Conservation (phyloP, 2,797 vertebrate species). For the Argentina silus region DNA sequence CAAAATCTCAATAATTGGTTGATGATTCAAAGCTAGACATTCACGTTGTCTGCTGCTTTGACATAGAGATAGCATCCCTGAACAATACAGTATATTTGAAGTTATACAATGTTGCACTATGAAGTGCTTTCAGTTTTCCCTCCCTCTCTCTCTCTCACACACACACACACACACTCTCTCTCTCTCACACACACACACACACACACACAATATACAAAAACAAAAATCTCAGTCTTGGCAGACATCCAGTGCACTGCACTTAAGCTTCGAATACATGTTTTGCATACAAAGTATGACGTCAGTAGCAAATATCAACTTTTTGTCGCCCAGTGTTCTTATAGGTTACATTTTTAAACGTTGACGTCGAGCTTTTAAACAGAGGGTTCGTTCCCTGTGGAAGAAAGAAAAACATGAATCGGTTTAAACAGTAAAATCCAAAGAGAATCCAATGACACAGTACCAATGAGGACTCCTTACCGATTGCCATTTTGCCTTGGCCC, state of each 20-base stretch:
- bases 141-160: background rate
- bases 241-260: slow-evolving; percentile 51
- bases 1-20: slow-evolving; percentile 23
- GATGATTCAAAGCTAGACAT: slow-evolving; percentile 36
- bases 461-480: slow-evolving; percentile 75
- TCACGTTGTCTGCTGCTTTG: slow-evolving; percentile 51
- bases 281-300: slow-evolving; percentile 10
- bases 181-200: slow-evolving; percentile 36
- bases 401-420: slow-evolving; percentile 4
- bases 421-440: background rate
- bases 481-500: slow-evolving; percentile 94
- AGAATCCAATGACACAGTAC: background rate
- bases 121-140: slow-evolving; percentile 2
- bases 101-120: slow-evolving; percentile 29
- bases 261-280: slow-evolving; percentile 28
- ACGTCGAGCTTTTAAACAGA: slow-evolving; percentile 93
- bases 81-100: slow-evolving; percentile 28
- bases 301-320: slow-evolving; percentile 63
- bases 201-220: slow-evolving; percentile 20
- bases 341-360: slow-evolving; percentile 96
- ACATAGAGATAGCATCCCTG: slow-evolving; percentile 33
- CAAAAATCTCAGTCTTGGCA: background rate
- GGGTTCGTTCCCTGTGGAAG: slow-evolving; percentile 91
- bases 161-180: slow-evolving; percentile 22
- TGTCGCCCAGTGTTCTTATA: slow-evolving; percentile 87